Evolutionary conservation across 2,113 vertebrate species (phyloP), one percentile per base, ranked within the genome.

Genomic region (Podiceps cristatus): DNA sequence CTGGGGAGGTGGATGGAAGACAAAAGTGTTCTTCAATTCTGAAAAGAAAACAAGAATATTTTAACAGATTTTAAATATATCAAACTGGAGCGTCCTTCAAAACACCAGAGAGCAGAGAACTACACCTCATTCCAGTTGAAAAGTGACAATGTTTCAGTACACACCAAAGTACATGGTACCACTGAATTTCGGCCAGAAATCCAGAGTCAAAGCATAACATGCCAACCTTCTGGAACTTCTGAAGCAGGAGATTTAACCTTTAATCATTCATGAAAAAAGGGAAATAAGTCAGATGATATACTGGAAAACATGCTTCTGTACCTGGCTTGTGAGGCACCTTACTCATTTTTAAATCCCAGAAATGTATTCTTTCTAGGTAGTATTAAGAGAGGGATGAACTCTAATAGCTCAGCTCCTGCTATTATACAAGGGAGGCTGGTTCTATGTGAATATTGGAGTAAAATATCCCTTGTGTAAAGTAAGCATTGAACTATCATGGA

Each of bases 381-480:
- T 11, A 14, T 20, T 29, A 33, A 50, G 50, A 58, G 50, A 27
- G 7, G 33, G 28, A 35, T 14, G 16, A 63, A 29, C 18, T 53
- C 52, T 12, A 15, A 3, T 3, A 60, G 73, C 35, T 87, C 72
- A 68, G 12, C 5, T 28, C 23, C 27, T 35, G 69, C 1, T 29
- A 11, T 1, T 11, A 15, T 3, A 31, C 1, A 24, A 55, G 42
- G 31, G 35, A 63, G 25, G 35, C 3, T 44, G 50, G 59, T 13
- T 53, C 44, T 8, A 0, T 2, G 18, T 6, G 37, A 31, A n/a
- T 13, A 27, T 0, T 56, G 53, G 45, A 52, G 60, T 18, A 69
- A 53, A 73, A 47, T 2, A 28, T 13, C 55, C 53, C 50, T 25
- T 33, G 40, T 29, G 22, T 10, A 37, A 49, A 77, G n/a, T 9